Evolutionary conservation across 2,888 invertebrate species (phyloP), one percentile per base, ranked within the genome.

Genomic region (Spisula solida): DNA sequence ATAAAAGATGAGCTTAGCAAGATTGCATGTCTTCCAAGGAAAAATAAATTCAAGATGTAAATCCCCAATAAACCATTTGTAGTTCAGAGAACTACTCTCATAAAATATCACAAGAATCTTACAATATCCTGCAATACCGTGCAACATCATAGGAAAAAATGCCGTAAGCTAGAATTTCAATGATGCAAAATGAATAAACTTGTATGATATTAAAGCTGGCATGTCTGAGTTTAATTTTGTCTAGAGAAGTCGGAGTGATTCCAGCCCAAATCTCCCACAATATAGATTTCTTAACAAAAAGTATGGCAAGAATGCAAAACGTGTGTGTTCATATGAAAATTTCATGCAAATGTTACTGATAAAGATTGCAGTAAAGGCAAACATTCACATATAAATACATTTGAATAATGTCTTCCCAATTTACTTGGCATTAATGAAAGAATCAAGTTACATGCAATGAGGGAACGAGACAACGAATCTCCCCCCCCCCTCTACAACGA

Each of bases 171-270:
- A 66, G 25, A 60, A 66, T 66, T 66, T 66, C 60, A 66, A 66
- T 25, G 60, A 10, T 25, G n/a, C 25, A 25, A 66, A 66, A 66
- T 25, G 60, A n/a, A 25, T 66, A n/a, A 66, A 66, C 25, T 66
- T 25, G n/a, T 12, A 66, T 10, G 10, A 66, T 25, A 66, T 66
- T 66, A 25, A 66, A 66, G n/a, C 25, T 66, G 60, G 60, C 60
- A 6, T 66, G 60, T 66, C 60, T 66, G 60, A 66, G 60, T 66
- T 66, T 25, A 66, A 25, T 66, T 66, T 25, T 25, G 25, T 25
- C 60, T 66, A 12, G 60, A 66, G n/a, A n/a, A 66, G 60, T 66
- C 60, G 20, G 25, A 66, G 60, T 25, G 60, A 66, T 66, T 66
- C n/a, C 25, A 5, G 60, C 60, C 1, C 20, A 66, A 66, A 25